Evolutionary conservation across 2,888 invertebrate genomes (phyloP), one percentile per base, ranked within the genome.

Genomic region (Polydrusus pterygomalis): DNA sequence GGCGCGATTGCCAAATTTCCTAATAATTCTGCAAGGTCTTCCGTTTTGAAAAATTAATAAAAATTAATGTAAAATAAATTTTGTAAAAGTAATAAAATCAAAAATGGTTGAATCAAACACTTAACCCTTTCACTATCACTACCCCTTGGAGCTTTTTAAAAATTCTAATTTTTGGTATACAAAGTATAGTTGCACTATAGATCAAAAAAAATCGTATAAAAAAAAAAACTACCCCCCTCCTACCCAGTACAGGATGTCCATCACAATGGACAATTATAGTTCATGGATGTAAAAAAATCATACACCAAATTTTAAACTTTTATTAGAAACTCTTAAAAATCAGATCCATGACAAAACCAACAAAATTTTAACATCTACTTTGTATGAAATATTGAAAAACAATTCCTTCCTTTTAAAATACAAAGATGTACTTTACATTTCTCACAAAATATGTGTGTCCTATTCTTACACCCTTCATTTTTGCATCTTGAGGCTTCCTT

Each of bases 151-250:
- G 25, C 25, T 25, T 25, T 25, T 25, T 5, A 25, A 25, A 25
- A 25, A 25, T 25, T 25, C 25, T 25, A 25, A 25, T 25, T 25
- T 25, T 25, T 25, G 25, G 25, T 25, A 25, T 25, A 25, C 25
- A 25, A 25, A 25, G 25, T 25, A 25, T 25, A 25, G 25, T 25
- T 25, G 25, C 25, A 25, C 25, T 25, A 25, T 25, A 25, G 25
- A 25, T 25, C 25, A 25, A 25, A 25, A 25, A 25, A 25, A 25
- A 25, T 40, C 40, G 40, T 40, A 40, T 40, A 40, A 40, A 40
- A 40, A 40, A 40, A 40, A 40, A 40, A 40, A 40, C 40, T 40
- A 40, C 40, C 40, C 40, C 40, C 40, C 40, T 40, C 40, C 40
- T 40, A 40, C 40, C 40, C 40, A 40, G 40, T 40, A 40, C 9